phyloP scores from a whole-genome alignment of 2,888 invertebrate genomes.

The Tachystola acroxantha region DNA sequence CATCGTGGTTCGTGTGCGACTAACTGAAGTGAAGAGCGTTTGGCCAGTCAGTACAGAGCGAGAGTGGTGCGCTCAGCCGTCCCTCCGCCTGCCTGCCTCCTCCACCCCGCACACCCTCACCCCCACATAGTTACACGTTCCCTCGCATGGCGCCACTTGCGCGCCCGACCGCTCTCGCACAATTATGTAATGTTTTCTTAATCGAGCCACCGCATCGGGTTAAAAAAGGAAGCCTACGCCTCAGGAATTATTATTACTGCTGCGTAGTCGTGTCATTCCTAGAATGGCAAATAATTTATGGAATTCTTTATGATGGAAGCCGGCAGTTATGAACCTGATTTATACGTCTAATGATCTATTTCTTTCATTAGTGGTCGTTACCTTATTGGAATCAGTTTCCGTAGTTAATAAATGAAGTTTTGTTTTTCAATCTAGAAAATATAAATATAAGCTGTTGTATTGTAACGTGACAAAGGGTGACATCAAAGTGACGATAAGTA shows the following conservation, averaged over 20 bases:
- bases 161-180: constrained; percentile 60
- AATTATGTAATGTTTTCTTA: constrained; percentile 76
- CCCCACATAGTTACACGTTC: constrained; percentile 69
- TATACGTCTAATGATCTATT: constrained; percentile 5
- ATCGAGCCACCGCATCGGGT: constrained; percentile 59
- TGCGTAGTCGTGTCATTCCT: constrained; percentile 23
- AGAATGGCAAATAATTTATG: constrained; percentile 23
- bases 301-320: constrained; percentile 27
- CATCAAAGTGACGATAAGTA: constrained; percentile 13
- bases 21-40: constrained; percentile 48
- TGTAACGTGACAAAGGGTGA: constrained; percentile 3
- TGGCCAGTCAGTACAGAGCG: constrained; percentile 46
- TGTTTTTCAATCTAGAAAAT: not conserved
- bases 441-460: no score
- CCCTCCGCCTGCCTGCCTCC: constrained; percentile 44
- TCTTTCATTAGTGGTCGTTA: constrained; percentile 1
- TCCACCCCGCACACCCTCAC: constrained; percentile 49
- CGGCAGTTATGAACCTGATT: constrained; percentile 3
- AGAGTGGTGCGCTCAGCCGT: constrained; percentile 60
- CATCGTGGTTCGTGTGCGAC: constrained; percentile 67
- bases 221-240: constrained; percentile 46
- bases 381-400: not conserved
- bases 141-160: constrained; percentile 72
- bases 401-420: not conserved
- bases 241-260: constrained; percentile 38